phyloP scores from a whole-genome alignment of 1,140 invertebrate species.

The Drosophila sulfurigaster region DNA sequence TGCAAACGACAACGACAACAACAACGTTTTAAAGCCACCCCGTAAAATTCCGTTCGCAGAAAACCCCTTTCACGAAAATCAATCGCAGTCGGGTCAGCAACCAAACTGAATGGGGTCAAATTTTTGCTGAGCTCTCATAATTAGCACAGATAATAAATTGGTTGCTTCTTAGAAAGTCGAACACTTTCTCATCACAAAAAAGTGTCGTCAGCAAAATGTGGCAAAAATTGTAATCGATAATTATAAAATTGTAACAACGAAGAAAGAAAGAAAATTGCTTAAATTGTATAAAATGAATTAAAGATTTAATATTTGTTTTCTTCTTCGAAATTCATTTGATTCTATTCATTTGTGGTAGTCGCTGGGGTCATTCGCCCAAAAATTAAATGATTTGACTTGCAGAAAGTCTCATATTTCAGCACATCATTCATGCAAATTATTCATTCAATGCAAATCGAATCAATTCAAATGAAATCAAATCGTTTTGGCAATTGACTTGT shows the following conservation, averaged over 20 bases:
- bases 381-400: constrained; percentile 1
- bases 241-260: neutral
- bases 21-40: constrained; percentile 10
- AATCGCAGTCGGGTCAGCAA: constrained; percentile 55
- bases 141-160: constrained; percentile 57
- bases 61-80: constrained; percentile 56
- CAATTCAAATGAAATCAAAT: constrained; percentile 11
- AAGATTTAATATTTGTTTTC: too few relatives aligned
- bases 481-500: constrained; percentile 40
- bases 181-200: neutral
- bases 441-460: constrained; percentile 5
- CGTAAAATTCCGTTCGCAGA: constrained; percentile 1
- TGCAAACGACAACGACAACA: constrained; percentile 19
- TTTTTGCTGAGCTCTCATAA: constrained; percentile 52
- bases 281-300: too few relatives aligned
- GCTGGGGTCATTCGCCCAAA: neutral
- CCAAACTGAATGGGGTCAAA: constrained; percentile 51
- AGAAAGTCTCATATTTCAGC: constrained; percentile 1
- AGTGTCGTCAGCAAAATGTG: neutral
- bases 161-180: neutral
- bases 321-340: too few relatives aligned
- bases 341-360: neutral
- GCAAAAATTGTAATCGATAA: neutral
- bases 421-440: neutral
- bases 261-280: too few relatives aligned